These are phyloP conservation scores for Leucoma salicis DNA, from an alignment of 2,888 invertebrate genomes.

Conservation along the genomic window DNA sequence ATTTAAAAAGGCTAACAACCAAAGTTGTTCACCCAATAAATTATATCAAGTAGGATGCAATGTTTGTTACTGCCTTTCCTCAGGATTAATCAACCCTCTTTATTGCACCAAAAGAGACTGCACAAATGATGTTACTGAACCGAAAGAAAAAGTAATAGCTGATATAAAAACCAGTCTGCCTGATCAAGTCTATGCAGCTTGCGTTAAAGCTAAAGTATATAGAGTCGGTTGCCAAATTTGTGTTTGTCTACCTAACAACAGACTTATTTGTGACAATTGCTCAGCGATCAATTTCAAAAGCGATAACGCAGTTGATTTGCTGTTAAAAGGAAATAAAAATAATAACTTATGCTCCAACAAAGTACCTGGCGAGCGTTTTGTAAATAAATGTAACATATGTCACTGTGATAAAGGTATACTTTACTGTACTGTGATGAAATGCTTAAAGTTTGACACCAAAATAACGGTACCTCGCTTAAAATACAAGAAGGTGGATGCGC, in stretches of 20 bases:
- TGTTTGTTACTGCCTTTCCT: slow-evolving; percentile 57
- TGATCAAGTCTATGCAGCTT: slow-evolving; percentile 47
- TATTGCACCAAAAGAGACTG: slow-evolving; percentile 49
- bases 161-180: neutral
- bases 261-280: slow-evolving; percentile 68
- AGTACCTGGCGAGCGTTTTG: slow-evolving; percentile 55
- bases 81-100: slow-evolving; percentile 41
- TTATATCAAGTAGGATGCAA: slow-evolving; percentile 62
- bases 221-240: slow-evolving; percentile 78
- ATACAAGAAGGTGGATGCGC: slow-evolving; percentile 14
- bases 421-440: slow-evolving; percentile 66
- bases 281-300: slow-evolving; percentile 21
- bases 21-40: slow-evolving; percentile 47
- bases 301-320: neutral
- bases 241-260: slow-evolving; percentile 67
- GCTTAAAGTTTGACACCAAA: slow-evolving; percentile 28
- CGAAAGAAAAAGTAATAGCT: neutral
- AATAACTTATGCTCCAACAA: slow-evolving; percentile 27
- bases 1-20: slow-evolving; percentile 22
- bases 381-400: slow-evolving; percentile 78
- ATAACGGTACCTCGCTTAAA: slow-evolving; percentile 11
- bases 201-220: slow-evolving; percentile 61
- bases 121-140: slow-evolving; percentile 33
- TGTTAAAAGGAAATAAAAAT: neutral
- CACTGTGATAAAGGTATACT: slow-evolving; percentile 66